phyloP scores from a whole-genome alignment of 2,888 invertebrate species.

The Escarpia spicata region DNA sequence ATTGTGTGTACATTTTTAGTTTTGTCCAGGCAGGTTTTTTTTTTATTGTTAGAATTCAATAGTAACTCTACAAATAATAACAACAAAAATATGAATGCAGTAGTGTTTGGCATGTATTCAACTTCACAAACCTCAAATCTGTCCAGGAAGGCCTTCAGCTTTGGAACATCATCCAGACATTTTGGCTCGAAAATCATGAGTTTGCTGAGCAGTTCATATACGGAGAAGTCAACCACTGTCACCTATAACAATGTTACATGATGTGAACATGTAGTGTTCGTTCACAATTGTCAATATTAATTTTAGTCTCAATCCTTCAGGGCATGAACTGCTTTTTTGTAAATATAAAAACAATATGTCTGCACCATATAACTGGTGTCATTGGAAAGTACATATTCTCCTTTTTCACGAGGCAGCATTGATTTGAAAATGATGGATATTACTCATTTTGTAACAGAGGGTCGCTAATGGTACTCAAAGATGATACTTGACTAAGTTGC shows the following conservation, averaged over 20 bases:
- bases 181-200: slow-evolving; percentile 57
- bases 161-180: slow-evolving; percentile 57
- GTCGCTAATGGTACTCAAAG: no score
- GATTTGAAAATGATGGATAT: no score
- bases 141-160: slow-evolving; percentile 59
- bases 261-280: no score
- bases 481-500: no score
- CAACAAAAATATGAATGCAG: background rate
- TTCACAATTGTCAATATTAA: background rate
- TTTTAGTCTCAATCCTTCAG: background rate
- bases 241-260: slow-evolving; percentile 47
- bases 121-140: slow-evolving; percentile 56
- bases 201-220: slow-evolving; percentile 66
- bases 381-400: no score
- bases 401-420: no score
- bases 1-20: background rate
- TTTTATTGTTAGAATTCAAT: no score
- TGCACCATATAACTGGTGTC: no score
- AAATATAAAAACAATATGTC: no score
- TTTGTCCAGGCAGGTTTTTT: background rate
- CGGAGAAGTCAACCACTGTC: slow-evolving; percentile 64
- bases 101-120: background rate
- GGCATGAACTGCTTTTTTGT: no score
- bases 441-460: no score
- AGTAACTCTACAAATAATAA: no score